Percentiles rank a stretch among this genome's conserved stretches.
These are phyloP conservation scores for Pantherophis guttatus DNA, from an alignment of 2,113 vertebrate species.

Conservation along the genomic window DNA sequence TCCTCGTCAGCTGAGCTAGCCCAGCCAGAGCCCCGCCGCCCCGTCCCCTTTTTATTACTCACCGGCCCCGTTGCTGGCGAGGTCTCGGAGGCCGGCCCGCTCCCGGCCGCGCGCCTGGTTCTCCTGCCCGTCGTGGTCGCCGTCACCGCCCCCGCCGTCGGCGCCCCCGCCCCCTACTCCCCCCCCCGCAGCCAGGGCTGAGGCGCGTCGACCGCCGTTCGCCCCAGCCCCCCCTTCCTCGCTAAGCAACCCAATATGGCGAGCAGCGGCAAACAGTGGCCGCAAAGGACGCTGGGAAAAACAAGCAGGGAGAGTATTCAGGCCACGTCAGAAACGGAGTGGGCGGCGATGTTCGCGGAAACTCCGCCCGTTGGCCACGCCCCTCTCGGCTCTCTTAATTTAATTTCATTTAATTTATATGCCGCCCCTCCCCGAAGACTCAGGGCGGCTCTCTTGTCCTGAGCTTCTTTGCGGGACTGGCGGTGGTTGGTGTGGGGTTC, in stretches of 20 bases:
- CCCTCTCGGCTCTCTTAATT: neutral
- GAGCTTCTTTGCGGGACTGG: neutral
- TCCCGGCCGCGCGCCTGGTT: neutral
- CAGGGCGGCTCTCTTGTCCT: neutral
- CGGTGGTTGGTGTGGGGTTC: accelerated
- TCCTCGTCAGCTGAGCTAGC: neutral
- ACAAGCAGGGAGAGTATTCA: conserved; percentile 33
- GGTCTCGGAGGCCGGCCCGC: neutral
- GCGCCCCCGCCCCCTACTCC: neutral
- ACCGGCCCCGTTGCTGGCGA: conserved; percentile 16
- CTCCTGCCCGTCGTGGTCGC: conserved; percentile 13
- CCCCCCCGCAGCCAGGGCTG: neutral
- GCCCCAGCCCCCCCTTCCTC: neutral
- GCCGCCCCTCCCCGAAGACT: too few species aligned
- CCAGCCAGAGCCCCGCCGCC: neutral
- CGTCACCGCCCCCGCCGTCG: neutral
- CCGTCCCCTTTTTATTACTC: neutral
- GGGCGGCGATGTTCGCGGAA: neutral
- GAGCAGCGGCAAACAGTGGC: conserved; percentile 49
- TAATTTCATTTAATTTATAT: too few species aligned
- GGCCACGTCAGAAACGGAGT: conserved; percentile 26
- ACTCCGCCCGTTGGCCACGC: neutral
- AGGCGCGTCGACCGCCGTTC: neutral
- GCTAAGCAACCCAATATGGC: conserved; percentile 78
- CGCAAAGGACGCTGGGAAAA: conserved; percentile 80